Percentiles rank a stretch among this genome's conserved stretches.
These are phyloP conservation scores for Phenganax stokvisi DNA, from an alignment of 92 coral and sea anemone species.

Conservation along the genomic window DNA sequence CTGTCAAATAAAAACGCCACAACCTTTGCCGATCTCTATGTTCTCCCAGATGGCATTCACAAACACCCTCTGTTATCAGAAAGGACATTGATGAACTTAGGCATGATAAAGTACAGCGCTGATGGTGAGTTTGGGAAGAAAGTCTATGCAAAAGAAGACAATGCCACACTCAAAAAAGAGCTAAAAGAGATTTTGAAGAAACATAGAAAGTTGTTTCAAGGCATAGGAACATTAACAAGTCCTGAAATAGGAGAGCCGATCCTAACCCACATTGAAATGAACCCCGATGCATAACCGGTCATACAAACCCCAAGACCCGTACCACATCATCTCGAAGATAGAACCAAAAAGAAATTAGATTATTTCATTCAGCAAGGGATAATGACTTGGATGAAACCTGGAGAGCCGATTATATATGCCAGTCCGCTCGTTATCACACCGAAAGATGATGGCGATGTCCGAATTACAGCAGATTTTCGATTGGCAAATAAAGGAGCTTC, in stretches of 20 bases:
- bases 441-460: conserved; percentile 5
- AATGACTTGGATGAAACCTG: background rate
- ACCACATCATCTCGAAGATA: conserved; percentile 44
- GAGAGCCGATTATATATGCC: background rate
- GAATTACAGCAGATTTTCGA: conserved; percentile 12
- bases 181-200: conserved; percentile 16
- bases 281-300: conserved; percentile 38
- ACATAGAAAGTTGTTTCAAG: conserved; percentile 16
- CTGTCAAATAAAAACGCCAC: background rate
- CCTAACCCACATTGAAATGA: conserved; percentile 40
- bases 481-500: too few relatives aligned
- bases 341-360: conserved; percentile 38
- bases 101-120: conserved; percentile 44
- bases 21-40: background rate
- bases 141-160: background rate
- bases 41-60: background rate
- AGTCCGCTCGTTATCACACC: conserved; percentile 1
- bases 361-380: background rate
- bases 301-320: conserved; percentile 29
- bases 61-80: conserved; percentile 37
- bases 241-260: conserved; percentile 21
- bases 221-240: conserved; percentile 41
- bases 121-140: conserved; percentile 15
- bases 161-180: background rate
- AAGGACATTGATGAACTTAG: conserved; percentile 36